Evolutionary conservation across 1,140 invertebrate genomes (phyloP).

Genomic region (Limonius californicus): DNA sequence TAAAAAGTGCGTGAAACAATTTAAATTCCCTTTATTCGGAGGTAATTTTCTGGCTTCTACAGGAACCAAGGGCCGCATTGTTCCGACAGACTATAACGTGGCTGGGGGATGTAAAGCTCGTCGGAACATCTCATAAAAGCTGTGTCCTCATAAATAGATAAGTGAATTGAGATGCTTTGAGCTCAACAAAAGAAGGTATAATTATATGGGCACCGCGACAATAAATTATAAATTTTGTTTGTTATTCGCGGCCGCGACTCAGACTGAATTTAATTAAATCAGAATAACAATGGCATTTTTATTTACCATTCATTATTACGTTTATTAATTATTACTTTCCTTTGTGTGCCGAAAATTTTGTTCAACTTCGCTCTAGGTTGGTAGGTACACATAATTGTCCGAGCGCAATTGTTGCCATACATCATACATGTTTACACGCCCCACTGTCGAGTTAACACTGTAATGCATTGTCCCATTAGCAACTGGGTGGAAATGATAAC

Average conservation of each 20-base stretch:
- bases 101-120: too few species aligned
- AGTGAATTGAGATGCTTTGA: too few species aligned
- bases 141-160: too few species aligned
- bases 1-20: too few species aligned
- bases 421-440: conserved; percentile 31
- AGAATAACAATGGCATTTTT: neutral
- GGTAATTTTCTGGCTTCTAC: too few species aligned
- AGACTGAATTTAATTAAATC: neutral
- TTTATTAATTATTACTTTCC: neutral
- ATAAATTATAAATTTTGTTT: conserved; percentile 22
- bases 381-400: conserved; percentile 6
- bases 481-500: conserved; percentile 40
- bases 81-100: too few species aligned
- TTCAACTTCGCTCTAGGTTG: neutral
- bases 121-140: too few species aligned
- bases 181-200: conserved; percentile 7
- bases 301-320: neutral
- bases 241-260: neutral
- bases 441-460: conserved; percentile 27
- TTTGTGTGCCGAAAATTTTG: neutral
- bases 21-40: too few species aligned
- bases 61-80: too few species aligned
- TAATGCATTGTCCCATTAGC: conserved; percentile 38
- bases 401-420: conserved; percentile 8
- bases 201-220: conserved; percentile 16